Percentiles rank a stretch among this genome's conserved stretches.
Evolutionary conservation across 2,113 vertebrate genomes (phyloP).

Genomic region (Nerophis ophidion): DNA sequence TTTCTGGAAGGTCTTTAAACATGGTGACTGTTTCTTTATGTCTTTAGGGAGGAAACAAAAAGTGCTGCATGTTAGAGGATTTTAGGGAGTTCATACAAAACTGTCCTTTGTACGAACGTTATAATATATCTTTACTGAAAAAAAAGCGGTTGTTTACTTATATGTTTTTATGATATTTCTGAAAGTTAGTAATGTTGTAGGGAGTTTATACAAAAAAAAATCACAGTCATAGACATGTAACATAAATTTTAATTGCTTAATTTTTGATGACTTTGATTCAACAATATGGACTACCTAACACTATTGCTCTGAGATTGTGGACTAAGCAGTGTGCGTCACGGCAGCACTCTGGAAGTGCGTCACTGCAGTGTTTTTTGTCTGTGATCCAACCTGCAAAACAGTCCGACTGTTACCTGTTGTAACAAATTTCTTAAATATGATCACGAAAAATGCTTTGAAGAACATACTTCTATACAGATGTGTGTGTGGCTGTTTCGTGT

Average conservation of each 20-base stretch:
- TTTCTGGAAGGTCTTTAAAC: too few species aligned
- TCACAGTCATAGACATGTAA: too few species aligned
- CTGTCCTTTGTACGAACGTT: too few species aligned
- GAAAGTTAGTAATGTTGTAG: too few species aligned
- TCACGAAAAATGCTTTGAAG: neutral
- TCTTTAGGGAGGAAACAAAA: too few species aligned
- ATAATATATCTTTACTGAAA: too few species aligned
- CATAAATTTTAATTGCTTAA: neutral
- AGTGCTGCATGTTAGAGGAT: neutral
- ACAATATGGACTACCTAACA: neutral
- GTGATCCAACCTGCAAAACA: neutral
- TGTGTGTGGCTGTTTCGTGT: conserved; percentile 15
- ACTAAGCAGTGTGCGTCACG: neutral
- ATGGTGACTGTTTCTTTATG: too few species aligned
- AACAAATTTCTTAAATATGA: neutral
- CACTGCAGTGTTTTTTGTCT: neutral
- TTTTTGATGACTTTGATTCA: neutral
- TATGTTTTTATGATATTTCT: too few species aligned
- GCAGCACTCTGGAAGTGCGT: neutral
- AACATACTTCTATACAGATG: conserved; percentile 10
- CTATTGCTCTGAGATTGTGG: neutral
- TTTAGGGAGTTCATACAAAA: conserved; percentile 1
- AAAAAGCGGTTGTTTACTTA: too few species aligned
- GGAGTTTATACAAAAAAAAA: neutral
- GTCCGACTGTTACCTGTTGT: neutral